Evolutionary conservation across 2,888 invertebrate genomes (phyloP).

Genomic region (Imbricaverruca yamaguchii): DNA sequence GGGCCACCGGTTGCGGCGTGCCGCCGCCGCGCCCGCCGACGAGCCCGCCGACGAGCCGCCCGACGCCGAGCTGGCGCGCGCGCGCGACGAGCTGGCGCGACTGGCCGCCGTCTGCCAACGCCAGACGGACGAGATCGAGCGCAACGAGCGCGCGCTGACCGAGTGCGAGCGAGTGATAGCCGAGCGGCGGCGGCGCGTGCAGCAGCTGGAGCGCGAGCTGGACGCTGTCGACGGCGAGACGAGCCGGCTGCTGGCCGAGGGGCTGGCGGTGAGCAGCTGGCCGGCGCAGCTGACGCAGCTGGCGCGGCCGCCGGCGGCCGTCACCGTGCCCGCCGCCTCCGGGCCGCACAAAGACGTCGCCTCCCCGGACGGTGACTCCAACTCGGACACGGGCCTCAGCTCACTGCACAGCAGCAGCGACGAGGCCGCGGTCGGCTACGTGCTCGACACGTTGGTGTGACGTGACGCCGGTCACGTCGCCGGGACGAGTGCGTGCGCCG

Average conservation of each 20-base stretch:
- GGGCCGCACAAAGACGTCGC: background rate
- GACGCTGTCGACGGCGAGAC: slow-evolving; percentile 9
- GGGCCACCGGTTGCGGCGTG: background rate
- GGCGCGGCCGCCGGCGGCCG: slow-evolving; percentile 30
- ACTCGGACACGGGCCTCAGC: slow-evolving; percentile 48
- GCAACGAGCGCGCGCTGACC: slow-evolving; percentile 8
- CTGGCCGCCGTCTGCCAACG: slow-evolving; percentile 3
- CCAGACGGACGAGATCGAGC: slow-evolving; percentile 3
- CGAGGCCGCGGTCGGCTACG: slow-evolving; percentile 38
- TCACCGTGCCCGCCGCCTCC: background rate
- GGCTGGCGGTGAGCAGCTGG: slow-evolving; percentile 9
- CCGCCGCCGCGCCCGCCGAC: background rate
- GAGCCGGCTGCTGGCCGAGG: slow-evolving; percentile 4
- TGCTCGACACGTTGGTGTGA: slow-evolving; percentile 42
- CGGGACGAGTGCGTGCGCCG: no score
- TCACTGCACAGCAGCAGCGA: slow-evolving; percentile 46
- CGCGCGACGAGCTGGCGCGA: background rate
- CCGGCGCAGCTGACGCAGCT: slow-evolving; percentile 30
- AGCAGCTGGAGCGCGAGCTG: slow-evolving; percentile 13
- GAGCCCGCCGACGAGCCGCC: background rate
- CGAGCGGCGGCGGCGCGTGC: background rate
- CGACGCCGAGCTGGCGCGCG: background rate
- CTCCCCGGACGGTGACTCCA: slow-evolving; percentile 40
- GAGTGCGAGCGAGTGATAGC: background rate
- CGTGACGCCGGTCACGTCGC: background rate